These are phyloP conservation scores for Carassius auratus DNA, from an alignment of 2,113 vertebrate species.

Conservation along the genomic window DNA sequence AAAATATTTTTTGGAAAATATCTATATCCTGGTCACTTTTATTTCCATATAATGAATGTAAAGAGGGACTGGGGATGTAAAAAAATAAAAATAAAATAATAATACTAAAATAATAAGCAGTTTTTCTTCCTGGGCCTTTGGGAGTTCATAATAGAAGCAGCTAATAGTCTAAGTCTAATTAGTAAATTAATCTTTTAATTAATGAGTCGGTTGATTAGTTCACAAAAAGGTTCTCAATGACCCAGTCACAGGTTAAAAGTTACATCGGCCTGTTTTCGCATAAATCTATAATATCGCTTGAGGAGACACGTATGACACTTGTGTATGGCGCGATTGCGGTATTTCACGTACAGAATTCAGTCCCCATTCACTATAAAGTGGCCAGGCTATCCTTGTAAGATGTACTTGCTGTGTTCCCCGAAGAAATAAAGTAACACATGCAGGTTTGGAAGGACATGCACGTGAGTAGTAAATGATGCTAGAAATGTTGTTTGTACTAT, in stretches of 20 bases:
- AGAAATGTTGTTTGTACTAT: neutral
- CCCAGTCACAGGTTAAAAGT: neutral
- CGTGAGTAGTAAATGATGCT: neutral
- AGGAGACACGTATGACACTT: neutral
- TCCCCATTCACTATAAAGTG: neutral
- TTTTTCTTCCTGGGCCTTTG: too few species aligned
- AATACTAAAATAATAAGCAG: too few species aligned
- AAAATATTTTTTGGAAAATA: neutral
- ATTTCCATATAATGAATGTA: neutral
- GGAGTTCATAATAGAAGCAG: neutral
- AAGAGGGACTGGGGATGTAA: neutral
- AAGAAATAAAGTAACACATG: neutral
- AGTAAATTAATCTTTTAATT: neutral
- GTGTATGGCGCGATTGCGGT: neutral
- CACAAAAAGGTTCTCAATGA: neutral
- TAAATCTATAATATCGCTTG: neutral
- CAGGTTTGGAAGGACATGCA: neutral
- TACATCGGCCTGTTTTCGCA: neutral
- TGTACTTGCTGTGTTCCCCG: neutral
- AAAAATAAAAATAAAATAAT: neutral
- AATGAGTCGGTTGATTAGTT: neutral
- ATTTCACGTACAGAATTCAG: neutral
- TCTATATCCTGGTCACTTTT: neutral
- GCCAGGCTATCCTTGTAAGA: neutral
- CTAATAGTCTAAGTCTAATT: neutral